Evolutionary conservation across 2,797 vertebrate genomes (phyloP).

Genomic region (Kryptopterus vitreolus): DNA sequence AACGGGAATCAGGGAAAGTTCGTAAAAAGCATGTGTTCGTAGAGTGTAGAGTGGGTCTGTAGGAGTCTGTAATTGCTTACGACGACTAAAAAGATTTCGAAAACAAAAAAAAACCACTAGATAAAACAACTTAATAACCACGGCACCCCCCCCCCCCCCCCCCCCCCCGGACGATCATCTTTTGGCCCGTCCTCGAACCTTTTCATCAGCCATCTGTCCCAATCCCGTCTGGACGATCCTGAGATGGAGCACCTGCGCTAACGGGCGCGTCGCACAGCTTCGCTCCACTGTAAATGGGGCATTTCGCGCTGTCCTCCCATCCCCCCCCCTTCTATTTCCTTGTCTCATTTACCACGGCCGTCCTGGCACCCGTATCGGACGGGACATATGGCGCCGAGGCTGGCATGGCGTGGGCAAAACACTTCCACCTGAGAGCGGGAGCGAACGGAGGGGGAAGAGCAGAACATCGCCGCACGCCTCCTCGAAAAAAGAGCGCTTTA

Average conservation of each 20-base stretch:
- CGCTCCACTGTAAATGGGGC: constrained; percentile 45
- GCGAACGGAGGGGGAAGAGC: constrained; percentile 27
- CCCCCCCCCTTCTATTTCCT: neutral
- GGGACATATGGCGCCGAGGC: constrained; percentile 44
- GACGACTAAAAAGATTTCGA: no score
- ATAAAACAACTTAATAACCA: no score
- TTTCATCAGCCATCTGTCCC: constrained; percentile 54
- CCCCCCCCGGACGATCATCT: no score
- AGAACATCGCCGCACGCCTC: constrained; percentile 34
- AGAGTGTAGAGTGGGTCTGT: no score
- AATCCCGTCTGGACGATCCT: constrained; percentile 37
- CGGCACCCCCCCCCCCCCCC: no score
- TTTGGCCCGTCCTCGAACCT: constrained; percentile 33
- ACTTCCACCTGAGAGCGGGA: constrained; percentile 27
- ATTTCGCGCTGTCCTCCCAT: constrained; percentile 44
- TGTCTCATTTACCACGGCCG: constrained; percentile 55
- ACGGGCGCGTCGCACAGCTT: constrained; percentile 32
- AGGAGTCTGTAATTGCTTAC: no score
- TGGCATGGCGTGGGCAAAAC: constrained; percentile 34
- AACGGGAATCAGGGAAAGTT: no score
- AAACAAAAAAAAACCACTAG: no score
- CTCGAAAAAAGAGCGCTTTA: constrained; percentile 46
- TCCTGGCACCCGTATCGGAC: constrained; percentile 33
- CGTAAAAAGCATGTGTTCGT: no score
- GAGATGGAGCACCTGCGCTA: constrained; percentile 41